Conservation (phyloP, 2,888 invertebrate species). For the Caenorhabditis sp. region DNA sequence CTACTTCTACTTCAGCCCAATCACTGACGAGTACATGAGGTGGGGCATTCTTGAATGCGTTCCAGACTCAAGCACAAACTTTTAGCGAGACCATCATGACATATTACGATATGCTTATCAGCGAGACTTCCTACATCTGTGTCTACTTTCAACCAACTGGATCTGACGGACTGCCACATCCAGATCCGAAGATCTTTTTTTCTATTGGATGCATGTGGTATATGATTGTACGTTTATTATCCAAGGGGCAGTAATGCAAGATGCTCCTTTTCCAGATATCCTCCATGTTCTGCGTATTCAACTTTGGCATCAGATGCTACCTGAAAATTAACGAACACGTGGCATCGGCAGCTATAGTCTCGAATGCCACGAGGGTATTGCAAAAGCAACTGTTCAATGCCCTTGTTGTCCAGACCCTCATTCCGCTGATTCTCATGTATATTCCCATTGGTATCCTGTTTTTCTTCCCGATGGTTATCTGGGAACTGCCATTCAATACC, state of each 20-base stretch:
- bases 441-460: conserved; percentile 53
- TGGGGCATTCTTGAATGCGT: not conserved
- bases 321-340: conserved; percentile 31
- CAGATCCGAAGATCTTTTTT: conserved; percentile 51
- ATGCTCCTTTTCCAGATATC: conserved; percentile 31
- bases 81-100: conserved; percentile 35
- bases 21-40: conserved; percentile 50
- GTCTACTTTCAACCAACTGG: conserved; percentile 53
- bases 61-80: not conserved
- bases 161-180: conserved; percentile 44
- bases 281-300: conserved; percentile 54
- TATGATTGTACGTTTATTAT: conserved; percentile 40
- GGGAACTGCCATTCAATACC: conserved; percentile 43
- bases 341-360: conserved; percentile 16
- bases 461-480: conserved; percentile 55
- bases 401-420: conserved; percentile 45
- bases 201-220: conserved; percentile 57
- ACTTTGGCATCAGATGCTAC: conserved; percentile 47
- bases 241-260: not conserved
- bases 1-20: conserved; percentile 28
- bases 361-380: conserved; percentile 25
- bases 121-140: conserved; percentile 47
- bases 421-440: conserved; percentile 50
- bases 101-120: conserved; percentile 38
- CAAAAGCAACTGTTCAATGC: conserved; percentile 55